phyloP scores from a whole-genome alignment of 2,797 vertebrate genomes.

The Sparidentex hasta region DNA sequence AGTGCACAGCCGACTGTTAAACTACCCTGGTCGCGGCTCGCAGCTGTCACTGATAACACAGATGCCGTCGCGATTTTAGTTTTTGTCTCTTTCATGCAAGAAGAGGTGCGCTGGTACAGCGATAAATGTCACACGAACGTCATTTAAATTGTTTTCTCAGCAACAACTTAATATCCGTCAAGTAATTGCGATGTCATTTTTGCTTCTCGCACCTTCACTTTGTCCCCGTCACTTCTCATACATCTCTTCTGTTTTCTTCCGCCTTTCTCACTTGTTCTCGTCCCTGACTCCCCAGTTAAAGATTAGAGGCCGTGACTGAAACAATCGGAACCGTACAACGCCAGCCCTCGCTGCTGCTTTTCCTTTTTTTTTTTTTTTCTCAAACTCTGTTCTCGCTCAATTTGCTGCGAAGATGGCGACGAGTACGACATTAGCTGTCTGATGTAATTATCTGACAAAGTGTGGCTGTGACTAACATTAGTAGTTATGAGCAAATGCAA shows the following conservation, averaged over 20 bases:
- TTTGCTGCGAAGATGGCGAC: slow-evolving; percentile 1
- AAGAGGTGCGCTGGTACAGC: neutral
- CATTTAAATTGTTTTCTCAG: too few relatives aligned
- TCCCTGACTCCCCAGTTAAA: slow-evolving; percentile 18
- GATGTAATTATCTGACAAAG: neutral
- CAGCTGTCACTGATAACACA: neutral
- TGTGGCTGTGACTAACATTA: neutral
- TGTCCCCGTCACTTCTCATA: neutral
- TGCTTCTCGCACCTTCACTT: neutral
- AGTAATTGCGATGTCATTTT: too few relatives aligned
- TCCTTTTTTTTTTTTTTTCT: neutral
- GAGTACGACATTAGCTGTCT: neutral
- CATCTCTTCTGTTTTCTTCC: neutral
- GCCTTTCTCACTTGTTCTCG: neutral
- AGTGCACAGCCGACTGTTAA: neutral
- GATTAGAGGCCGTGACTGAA: too few relatives aligned
- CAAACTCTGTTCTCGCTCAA: neutral
- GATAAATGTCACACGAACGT: too few relatives aligned
- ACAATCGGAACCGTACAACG: neutral
- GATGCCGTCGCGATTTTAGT: too few relatives aligned
- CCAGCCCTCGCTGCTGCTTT: neutral
- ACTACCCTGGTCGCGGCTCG: neutral
- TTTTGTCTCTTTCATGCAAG: neutral
- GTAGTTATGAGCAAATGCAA: neutral
- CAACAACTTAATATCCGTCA: too few relatives aligned